Evolutionary conservation across 2,888 invertebrate species (phyloP).

Genomic region (Notodonta ziczac): DNA sequence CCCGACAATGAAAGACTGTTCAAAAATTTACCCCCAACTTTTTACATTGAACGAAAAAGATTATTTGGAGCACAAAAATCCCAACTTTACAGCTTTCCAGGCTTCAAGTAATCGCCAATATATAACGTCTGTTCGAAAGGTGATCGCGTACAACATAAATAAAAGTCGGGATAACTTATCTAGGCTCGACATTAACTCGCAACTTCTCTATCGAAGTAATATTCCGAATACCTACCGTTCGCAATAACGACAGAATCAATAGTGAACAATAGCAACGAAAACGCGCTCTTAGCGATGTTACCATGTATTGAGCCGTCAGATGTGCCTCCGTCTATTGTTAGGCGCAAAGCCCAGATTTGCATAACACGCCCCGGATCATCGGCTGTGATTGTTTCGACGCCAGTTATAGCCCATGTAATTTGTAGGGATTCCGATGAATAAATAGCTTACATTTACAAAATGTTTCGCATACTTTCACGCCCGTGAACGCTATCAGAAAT

Average conservation of each 20-base stretch:
- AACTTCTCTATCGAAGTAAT: constrained; percentile 1
- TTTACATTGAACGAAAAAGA: constrained; percentile 12
- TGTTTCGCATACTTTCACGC: constrained; percentile 27
- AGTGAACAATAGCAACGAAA: constrained; percentile 49
- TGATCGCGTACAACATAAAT: constrained; percentile 22
- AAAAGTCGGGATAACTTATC: constrained; percentile 7
- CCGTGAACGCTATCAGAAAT: constrained; percentile 5
- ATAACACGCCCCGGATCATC: constrained; percentile 77
- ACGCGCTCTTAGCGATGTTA: constrained; percentile 49
- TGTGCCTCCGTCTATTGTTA: constrained; percentile 68
- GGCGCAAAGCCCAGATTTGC: constrained; percentile 76
- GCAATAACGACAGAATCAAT: constrained; percentile 49
- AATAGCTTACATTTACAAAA: constrained; percentile 63
- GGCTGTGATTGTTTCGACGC: constrained; percentile 77
- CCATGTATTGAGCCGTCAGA: constrained; percentile 55
- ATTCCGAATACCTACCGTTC: constrained; percentile 16
- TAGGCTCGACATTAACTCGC: neutral
- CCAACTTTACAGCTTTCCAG: constrained; percentile 21
- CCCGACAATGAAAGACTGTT: constrained; percentile 25
- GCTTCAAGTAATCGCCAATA: constrained; percentile 29
- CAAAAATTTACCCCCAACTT: constrained; percentile 12
- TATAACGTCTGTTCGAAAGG: constrained; percentile 18
- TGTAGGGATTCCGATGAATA: constrained; percentile 75
- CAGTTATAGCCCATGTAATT: constrained; percentile 75
- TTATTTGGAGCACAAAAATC: constrained; percentile 15